Percentiles rank a stretch among this genome's conserved stretches.
Evolutionary conservation across 1,140 invertebrate genomes (phyloP).

Genomic region (Drosophila parvula): DNA sequence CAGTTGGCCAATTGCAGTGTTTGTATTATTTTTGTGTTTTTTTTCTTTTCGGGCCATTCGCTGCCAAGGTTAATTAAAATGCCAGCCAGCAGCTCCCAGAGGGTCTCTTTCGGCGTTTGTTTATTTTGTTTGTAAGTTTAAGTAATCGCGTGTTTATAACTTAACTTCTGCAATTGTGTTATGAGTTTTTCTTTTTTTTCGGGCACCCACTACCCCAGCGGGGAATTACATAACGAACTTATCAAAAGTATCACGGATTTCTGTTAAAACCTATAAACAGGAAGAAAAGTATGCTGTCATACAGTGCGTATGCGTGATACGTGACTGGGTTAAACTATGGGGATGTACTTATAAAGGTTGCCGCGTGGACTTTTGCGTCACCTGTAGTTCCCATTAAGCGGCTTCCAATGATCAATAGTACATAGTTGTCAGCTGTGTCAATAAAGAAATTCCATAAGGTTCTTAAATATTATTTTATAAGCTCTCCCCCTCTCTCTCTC

Average conservation of each 20-base stretch:
- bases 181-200: constrained; percentile 51
- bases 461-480: constrained; percentile 15
- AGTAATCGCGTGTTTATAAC: constrained; percentile 74
- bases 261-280: constrained; percentile 54
- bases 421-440: constrained; percentile 32
- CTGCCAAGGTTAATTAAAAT: constrained; percentile 82
- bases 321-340: constrained; percentile 56
- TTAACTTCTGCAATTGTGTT: constrained; percentile 65
- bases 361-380: constrained; percentile 35
- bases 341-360: constrained; percentile 15
- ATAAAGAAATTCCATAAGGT: constrained; percentile 44
- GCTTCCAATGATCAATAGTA: constrained; percentile 13
- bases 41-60: constrained; percentile 65
- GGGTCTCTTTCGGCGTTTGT: constrained; percentile 20
- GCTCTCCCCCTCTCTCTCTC: neutral
- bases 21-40: constrained; percentile 59
- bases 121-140: constrained; percentile 28
- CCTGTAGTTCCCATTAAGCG: constrained; percentile 32
- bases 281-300: constrained; percentile 68
- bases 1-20: constrained; percentile 77
- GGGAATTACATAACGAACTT: constrained; percentile 61
- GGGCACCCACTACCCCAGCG: constrained; percentile 46
- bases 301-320: constrained; percentile 70
- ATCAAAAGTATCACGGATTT: constrained; percentile 75
- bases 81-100: constrained; percentile 62